These are phyloP conservation scores for Netelia melanura DNA, from an alignment of 2,888 invertebrate genomes.

Conservation along the genomic window DNA sequence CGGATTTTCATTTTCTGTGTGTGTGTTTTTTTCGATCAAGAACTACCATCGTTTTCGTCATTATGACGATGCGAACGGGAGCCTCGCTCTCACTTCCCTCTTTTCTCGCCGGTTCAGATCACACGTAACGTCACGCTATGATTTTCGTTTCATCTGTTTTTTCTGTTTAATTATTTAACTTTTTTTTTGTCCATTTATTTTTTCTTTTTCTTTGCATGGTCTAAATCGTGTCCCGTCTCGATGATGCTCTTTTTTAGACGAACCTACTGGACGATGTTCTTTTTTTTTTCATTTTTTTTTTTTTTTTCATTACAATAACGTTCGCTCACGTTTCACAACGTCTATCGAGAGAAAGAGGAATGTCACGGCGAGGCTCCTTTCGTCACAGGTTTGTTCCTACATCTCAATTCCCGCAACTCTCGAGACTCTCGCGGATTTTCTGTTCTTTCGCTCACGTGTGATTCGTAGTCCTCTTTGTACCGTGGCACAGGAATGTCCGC, in stretches of 20 bases:
- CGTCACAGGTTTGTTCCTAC: slow-evolving; percentile 12
- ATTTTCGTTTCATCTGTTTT: background rate
- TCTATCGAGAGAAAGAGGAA: slow-evolving; percentile 51
- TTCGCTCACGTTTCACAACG: background rate
- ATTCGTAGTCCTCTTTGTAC: slow-evolving; percentile 75
- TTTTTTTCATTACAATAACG: background rate
- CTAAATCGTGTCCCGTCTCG: background rate
- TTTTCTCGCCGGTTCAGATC: background rate
- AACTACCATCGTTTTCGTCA: slow-evolving; percentile 35
- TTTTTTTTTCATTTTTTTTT: slow-evolving; percentile 8
- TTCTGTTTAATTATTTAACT: background rate
- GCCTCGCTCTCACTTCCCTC: slow-evolving; percentile 15
- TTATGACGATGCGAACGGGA: slow-evolving; percentile 8
- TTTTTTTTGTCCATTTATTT: background rate
- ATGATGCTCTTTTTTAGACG: background rate
- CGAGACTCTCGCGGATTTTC: slow-evolving; percentile 38
- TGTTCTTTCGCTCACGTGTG: slow-evolving; percentile 29
- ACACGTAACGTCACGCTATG: background rate
- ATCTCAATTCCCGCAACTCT: slow-evolving; percentile 38
- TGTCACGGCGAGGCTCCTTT: slow-evolving; percentile 52
- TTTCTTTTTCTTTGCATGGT: slow-evolving; percentile 9
- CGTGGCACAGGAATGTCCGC: slow-evolving; percentile 80
- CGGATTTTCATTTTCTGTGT: slow-evolving; percentile 31
- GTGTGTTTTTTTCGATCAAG: slow-evolving; percentile 42
- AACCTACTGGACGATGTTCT: background rate